Evolutionary conservation across 2,888 invertebrate genomes (phyloP).

Genomic region (Neoitamus cyanurus): DNA sequence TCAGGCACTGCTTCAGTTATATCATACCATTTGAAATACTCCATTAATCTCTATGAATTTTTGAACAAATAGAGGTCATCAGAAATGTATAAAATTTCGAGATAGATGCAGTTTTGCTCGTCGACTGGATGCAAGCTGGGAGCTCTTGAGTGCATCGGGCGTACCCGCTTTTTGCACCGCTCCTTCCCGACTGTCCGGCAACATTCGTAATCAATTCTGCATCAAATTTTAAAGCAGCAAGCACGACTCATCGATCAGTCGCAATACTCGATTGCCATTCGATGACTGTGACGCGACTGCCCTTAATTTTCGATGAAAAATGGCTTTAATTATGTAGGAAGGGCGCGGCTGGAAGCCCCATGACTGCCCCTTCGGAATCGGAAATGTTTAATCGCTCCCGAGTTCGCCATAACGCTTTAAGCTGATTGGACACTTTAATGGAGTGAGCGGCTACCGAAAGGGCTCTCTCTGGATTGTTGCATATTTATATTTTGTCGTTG

Average conservation of each 20-base stretch:
- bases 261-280: not conserved
- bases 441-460: not conserved
- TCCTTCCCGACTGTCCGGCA: not conserved
- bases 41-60: slow-evolving; percentile 5
- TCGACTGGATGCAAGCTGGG: not conserved
- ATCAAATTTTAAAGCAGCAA: not conserved
- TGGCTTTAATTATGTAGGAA: not conserved
- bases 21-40: not conserved
- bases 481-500: not conserved
- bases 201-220: not conserved
- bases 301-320: not conserved
- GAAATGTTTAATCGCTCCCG: not conserved
- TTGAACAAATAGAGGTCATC: not conserved
- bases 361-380: not conserved
- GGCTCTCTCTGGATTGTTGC: not conserved
- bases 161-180: not conserved
- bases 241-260: not conserved
- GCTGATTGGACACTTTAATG: not conserved
- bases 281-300: not conserved
- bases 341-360: not conserved
- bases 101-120: not conserved
- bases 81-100: not conserved
- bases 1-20: not conserved
- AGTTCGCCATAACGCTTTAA: not conserved
- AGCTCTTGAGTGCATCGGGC: not conserved